Percentiles rank a stretch among this genome's conserved stretches.
Conservation (phyloP, 2,113 vertebrate genomes). For the Crotalus viridis region DNA sequence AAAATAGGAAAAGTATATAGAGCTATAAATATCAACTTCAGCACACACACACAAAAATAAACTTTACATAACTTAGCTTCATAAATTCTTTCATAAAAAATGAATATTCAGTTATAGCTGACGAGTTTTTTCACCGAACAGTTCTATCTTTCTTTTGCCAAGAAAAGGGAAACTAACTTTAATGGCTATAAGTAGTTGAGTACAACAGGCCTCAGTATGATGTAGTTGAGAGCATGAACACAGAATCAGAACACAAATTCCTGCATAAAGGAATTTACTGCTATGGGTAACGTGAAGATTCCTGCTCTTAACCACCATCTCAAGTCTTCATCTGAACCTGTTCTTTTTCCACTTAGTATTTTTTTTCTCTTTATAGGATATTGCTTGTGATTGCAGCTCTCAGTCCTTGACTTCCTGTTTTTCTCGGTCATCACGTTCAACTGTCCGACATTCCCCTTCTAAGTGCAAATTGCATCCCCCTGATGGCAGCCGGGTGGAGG, state of each 20-base stretch:
- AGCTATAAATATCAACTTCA: too few species aligned
- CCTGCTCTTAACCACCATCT: not conserved
- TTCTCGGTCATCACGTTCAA: conserved; percentile 79
- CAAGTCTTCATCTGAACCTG: not conserved
- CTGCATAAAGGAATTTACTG: not conserved
- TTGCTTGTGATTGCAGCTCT: conserved; percentile 86
- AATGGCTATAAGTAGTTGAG: not conserved
- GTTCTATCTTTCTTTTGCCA: not conserved
- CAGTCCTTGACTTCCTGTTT: conserved; percentile 89
- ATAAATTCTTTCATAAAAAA: not conserved
- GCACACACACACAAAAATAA: too few species aligned
- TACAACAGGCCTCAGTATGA: not conserved
- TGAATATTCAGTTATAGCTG: not conserved
- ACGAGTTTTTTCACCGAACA: not conserved
- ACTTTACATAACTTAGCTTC: too few species aligned
- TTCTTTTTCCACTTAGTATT: conserved; percentile 30
- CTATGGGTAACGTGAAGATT: not conserved
- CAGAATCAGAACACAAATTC: not conserved
- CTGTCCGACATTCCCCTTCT: conserved; percentile 79
- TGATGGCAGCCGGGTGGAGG: conserved; percentile 77
- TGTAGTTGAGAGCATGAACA: not conserved
- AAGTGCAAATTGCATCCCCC: conserved; percentile 86
- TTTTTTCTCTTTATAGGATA: conserved; percentile 76
- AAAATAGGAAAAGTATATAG: too few species aligned
- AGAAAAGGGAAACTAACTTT: not conserved